Conservation (phyloP, 2,113 vertebrate genomes). For the Nerophis lumbriciformis region DNA sequence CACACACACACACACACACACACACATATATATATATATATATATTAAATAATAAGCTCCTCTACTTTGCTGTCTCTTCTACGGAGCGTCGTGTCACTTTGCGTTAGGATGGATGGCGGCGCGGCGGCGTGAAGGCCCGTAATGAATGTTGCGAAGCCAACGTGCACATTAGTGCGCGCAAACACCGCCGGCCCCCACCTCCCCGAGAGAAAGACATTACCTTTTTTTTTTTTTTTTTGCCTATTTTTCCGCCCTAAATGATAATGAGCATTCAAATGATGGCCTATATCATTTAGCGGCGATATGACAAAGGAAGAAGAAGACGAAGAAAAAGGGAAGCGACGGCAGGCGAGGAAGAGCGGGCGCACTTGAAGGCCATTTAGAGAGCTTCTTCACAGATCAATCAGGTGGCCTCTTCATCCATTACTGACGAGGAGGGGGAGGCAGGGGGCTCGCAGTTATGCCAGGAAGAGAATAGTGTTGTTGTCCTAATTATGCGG, state of each 20-base stretch:
- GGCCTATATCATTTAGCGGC: constrained; percentile 72
- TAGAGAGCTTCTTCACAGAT: constrained; percentile 55
- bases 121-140: constrained; percentile 30
- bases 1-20: constrained; percentile 18
- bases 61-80: constrained; percentile 49
- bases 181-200: constrained; percentile 58
- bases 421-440: constrained; percentile 62
- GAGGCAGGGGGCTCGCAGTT: constrained; percentile 1
- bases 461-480: constrained; percentile 54
- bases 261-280: constrained; percentile 74
- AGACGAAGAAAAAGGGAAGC: background rate
- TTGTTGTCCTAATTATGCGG: constrained; percentile 79
- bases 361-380: constrained; percentile 53
- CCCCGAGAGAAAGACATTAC: constrained; percentile 66
- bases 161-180: constrained; percentile 63
- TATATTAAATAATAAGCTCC: constrained; percentile 67
- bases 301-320: constrained; percentile 53
- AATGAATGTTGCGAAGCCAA: constrained; percentile 68
- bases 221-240: constrained; percentile 30
- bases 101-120: constrained; percentile 66
- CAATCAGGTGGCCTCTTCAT: constrained; percentile 68
- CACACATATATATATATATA: constrained; percentile 19
- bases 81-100: constrained; percentile 76
- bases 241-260: constrained; percentile 75
- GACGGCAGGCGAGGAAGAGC: background rate